These are phyloP conservation scores for Oryzias melastigma DNA, from an alignment of 2,113 vertebrate species.

Conservation along the genomic window DNA sequence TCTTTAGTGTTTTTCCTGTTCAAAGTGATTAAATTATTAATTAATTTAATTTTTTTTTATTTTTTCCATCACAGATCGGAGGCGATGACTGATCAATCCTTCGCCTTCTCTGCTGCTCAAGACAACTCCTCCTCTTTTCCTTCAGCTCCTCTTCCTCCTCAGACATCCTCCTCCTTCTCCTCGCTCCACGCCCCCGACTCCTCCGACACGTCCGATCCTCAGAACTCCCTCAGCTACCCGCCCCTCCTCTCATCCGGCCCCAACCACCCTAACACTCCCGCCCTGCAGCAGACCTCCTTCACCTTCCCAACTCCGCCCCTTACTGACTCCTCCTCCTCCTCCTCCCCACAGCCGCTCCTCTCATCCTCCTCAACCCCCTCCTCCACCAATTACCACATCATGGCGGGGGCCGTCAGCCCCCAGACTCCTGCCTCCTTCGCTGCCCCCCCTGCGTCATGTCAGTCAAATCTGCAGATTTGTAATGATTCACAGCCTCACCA, in stretches of 20 bases:
- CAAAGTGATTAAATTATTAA: too few species aligned
- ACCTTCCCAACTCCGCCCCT: constrained; percentile 68
- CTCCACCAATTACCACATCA: constrained; percentile 41
- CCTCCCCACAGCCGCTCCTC: constrained; percentile 49
- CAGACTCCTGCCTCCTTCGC: constrained; percentile 49
- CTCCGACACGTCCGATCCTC: constrained; percentile 40
- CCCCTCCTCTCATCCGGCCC: constrained; percentile 55
- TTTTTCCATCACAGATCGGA: constrained; percentile 59
- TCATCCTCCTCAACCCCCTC: constrained; percentile 34
- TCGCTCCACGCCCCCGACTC: constrained; percentile 43
- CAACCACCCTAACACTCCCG: constrained; percentile 44
- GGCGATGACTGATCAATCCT: constrained; percentile 51
- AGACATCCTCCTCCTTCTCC: constrained; percentile 57
- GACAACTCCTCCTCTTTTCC: constrained; percentile 55
- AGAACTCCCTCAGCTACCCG: constrained; percentile 53
- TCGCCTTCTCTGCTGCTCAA: constrained; percentile 52
- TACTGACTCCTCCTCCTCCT: constrained; percentile 53
- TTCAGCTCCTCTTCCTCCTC: constrained; percentile 58
- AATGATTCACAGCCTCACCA: constrained; percentile 40
- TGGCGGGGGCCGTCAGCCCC: constrained; percentile 45
- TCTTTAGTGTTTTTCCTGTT: too few species aligned
- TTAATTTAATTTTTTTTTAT: background rate
- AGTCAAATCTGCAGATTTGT: constrained; percentile 38
- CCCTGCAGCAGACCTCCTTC: constrained; percentile 61
- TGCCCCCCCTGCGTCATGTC: constrained; percentile 39